phyloP scores from a whole-genome alignment of 2,797 vertebrate species.

The Galagoides demidoff region DNA sequence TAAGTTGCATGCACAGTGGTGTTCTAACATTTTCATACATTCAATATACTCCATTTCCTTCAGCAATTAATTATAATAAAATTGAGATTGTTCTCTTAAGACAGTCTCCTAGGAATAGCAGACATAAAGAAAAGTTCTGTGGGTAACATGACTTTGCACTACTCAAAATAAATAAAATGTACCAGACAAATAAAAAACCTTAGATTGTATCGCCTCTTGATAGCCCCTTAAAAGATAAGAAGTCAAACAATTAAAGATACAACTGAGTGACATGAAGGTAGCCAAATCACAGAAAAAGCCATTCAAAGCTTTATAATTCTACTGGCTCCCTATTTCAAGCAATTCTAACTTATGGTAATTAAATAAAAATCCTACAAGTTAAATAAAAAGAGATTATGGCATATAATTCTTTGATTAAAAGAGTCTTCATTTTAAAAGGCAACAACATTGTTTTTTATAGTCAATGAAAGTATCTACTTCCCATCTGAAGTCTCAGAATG shows the following conservation, averaged over 20 bases:
- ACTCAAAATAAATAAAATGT: slow-evolving; percentile 43
- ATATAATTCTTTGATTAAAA: slow-evolving; percentile 20
- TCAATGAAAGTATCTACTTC: slow-evolving; percentile 11
- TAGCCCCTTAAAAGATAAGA: slow-evolving; percentile 38
- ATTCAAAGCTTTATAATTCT: slow-evolving; percentile 49
- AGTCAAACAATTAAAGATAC: slow-evolving; percentile 16
- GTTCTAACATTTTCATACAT: slow-evolving; percentile 38
- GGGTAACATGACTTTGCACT: slow-evolving; percentile 7
- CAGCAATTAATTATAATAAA: slow-evolving; percentile 40
- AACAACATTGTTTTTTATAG: background rate
- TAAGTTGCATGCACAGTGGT: background rate
- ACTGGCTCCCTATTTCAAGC: background rate
- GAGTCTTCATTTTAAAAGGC: slow-evolving; percentile 41
- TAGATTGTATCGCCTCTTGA: background rate
- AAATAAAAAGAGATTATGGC: background rate
- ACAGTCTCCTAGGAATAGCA: slow-evolving; percentile 13
- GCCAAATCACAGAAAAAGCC: background rate
- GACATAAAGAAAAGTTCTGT: slow-evolving; percentile 32
- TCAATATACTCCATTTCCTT: slow-evolving; percentile 53
- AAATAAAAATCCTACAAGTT: slow-evolving; percentile 41
- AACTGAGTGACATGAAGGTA: background rate
- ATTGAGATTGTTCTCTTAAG: slow-evolving; percentile 30
- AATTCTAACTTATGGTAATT: slow-evolving; percentile 54
- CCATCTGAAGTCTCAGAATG: background rate
- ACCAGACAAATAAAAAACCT: background rate